Base-by-base conservation (phyloP, 2,113 vertebrate species). In the Vombatus ursinus region DNA sequence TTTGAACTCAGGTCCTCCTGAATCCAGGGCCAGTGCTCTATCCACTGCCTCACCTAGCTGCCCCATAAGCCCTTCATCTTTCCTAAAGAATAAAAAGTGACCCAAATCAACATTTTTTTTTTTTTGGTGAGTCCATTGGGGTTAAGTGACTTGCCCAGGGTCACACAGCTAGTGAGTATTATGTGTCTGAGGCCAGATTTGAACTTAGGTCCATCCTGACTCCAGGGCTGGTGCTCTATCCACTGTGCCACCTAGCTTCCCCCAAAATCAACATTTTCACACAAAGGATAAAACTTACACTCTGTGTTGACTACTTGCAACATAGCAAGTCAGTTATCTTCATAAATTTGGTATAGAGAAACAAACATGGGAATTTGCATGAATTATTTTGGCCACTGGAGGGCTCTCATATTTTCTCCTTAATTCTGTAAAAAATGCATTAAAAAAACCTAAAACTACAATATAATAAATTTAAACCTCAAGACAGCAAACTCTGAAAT, bases 341-440 rank as follows among this genome's bases (percentile, higher is more conserved):
- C 7, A 16, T 22, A 44, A 96, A 51, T 93, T 91, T 19, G 37
- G 9, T 90, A 12, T 92, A 25, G 89, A 12, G 93, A 90, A 96
- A 90, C 92, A 48, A 92, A 22, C 92, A 22, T 28, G 19, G 25
- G 10, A 54, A 92, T 97, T 96, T 95, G 47, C 61, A 90, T 96
- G 10, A 89, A 92, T 95, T 90, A 53, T 95, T 96, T 94, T 96
- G 93, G 93, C 95, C 96, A 97, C 92, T 95, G 94, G 95, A 96
- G 91, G 95, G 53, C 93, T 96, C 50, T 92, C 51, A 50, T 90
- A 57, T 92, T 94, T 93, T 50, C 5, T 93, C n/a, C 89, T 91
- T 89, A 90, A 94, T 95, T 95, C 52, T 95, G 94, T 94, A 94
- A 49, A 93, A 52, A 52, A 93, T 96, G 26, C 26, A 53, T 52